A percentile compares a stretch with the other conserved stretches of the same genome.
Conservation (phyloP, 2,888 invertebrate genomes). For the Zygaena filipendulae region DNA sequence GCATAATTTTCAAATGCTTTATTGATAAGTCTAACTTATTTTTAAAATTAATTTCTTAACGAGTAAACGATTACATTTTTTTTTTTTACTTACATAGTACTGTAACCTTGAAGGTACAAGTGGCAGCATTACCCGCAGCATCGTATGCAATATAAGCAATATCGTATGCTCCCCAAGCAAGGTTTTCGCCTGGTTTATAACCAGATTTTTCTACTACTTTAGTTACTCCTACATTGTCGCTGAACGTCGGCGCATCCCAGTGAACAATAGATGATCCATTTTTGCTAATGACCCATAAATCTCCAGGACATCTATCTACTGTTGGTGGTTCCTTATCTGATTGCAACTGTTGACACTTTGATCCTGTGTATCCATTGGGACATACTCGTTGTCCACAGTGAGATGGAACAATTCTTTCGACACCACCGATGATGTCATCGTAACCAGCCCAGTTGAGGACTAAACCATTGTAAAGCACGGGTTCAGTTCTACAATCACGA, state of each 20-base stretch:
- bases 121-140: slow-evolving; percentile 90
- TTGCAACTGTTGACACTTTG: slow-evolving; percentile 85
- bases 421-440: slow-evolving; percentile 88
- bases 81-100: slow-evolving; percentile 87
- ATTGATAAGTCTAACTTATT: no score
- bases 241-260: slow-evolving; percentile 93
- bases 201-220: slow-evolving; percentile 86
- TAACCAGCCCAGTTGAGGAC: slow-evolving; percentile 95
- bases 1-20: no score
- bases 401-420: slow-evolving; percentile 91
- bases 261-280: slow-evolving; percentile 90
- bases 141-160: slow-evolving; percentile 95
- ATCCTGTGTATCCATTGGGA: slow-evolving; percentile 86
- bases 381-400: slow-evolving; percentile 92
- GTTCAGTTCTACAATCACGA: slow-evolving; percentile 90
- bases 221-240: slow-evolving; percentile 86
- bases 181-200: slow-evolving; percentile 87
- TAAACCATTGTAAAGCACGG: slow-evolving; percentile 86
- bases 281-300: slow-evolving; percentile 93
- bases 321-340: slow-evolving; percentile 88
- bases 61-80: no score
- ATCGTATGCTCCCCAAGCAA: slow-evolving; percentile 92
- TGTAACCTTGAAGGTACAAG: slow-evolving; percentile 92
- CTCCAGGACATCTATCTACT: slow-evolving; percentile 92
- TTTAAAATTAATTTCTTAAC: no score